Conservation (phyloP, 1,140 invertebrate species). For the Maconellicoccus hirsutus region DNA sequence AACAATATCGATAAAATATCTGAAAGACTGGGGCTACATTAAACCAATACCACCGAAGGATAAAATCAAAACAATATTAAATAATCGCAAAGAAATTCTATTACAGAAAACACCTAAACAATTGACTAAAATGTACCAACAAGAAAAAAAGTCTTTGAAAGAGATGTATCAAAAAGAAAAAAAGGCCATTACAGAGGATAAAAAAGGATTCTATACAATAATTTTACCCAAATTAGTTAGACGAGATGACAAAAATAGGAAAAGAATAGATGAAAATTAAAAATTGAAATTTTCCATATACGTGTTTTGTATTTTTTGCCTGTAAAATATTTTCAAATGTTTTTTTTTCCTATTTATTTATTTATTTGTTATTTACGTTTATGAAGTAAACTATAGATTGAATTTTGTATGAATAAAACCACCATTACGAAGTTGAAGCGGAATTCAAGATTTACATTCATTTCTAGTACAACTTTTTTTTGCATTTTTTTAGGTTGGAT, state of each 20-base stretch:
- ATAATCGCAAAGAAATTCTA: slow-evolving; percentile 42
- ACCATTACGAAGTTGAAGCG: no score
- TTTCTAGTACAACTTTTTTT: no score
- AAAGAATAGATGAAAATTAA: background rate
- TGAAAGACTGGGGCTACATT: slow-evolving; percentile 53
- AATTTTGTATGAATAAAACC: no score
- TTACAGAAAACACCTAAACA: slow-evolving; percentile 36
- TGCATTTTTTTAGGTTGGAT: no score
- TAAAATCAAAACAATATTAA: slow-evolving; percentile 46
- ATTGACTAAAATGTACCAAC: slow-evolving; percentile 29
- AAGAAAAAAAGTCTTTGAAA: background rate
- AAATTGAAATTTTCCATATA: background rate
- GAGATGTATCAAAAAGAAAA: background rate
- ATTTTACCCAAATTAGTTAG: background rate
- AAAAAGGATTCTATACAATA: background rate
- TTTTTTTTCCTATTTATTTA: no score
- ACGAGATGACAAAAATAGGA: background rate
- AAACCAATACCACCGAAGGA: slow-evolving; percentile 50
- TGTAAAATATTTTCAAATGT: no score
- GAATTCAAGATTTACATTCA: no score
- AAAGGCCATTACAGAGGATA: background rate
- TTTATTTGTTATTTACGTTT: no score
- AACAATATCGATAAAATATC: slow-evolving; percentile 53
- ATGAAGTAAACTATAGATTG: no score
- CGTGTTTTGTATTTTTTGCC: no score